Base-by-base conservation (phyloP, 2,113 vertebrate species). In the Prionailurus viverrinus region DNA sequence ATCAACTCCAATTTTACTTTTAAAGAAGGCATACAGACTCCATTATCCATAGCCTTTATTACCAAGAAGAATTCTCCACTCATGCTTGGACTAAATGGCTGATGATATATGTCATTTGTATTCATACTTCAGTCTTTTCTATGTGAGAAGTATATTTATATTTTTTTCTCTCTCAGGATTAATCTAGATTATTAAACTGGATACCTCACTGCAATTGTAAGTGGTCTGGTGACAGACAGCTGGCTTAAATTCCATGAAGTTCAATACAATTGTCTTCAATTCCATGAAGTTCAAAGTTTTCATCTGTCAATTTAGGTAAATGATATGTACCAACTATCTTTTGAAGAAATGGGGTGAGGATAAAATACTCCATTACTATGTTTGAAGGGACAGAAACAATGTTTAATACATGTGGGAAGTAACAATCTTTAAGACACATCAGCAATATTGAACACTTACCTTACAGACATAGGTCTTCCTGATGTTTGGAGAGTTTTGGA, bases 1-100 rank as follows among this genome's bases (percentile, higher is more conserved):
- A 89, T 61, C 4, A 2, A 55, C 13, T 45, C 4, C 5, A 91
- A 73, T 45, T 71, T 27, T 29, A 76, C 36, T 53, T 63, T 29
- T 15, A 33, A 39, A 74, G 7, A 69, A 78, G 53, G 2, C 29
- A 66, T 0, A 66, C 3, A 6, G 18, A 66, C 1, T 41, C 51
- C 51, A 19, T 51, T 79, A 79, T 51, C 45, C 8, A 10, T 51
- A 33, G 45, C 9, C 29, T 33, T 51, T 79, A 15, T 79, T 79
- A 51, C 16, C 45, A 51, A 29, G 51, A 79, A 51, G 45, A 45
- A 33, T 51, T 79, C 3, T 79, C 45, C 45, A 10, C 31, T 73
- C 6, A 0, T 48, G 0, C 0, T 68, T 74, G 1, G 2, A 58
- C 18, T 68, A 48, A 73, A 33, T 1, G 25, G 1, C 3, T 58